These are phyloP conservation scores for Prorops nasuta DNA, from an alignment of 1,140 invertebrate genomes.

Conservation along the genomic window DNA sequence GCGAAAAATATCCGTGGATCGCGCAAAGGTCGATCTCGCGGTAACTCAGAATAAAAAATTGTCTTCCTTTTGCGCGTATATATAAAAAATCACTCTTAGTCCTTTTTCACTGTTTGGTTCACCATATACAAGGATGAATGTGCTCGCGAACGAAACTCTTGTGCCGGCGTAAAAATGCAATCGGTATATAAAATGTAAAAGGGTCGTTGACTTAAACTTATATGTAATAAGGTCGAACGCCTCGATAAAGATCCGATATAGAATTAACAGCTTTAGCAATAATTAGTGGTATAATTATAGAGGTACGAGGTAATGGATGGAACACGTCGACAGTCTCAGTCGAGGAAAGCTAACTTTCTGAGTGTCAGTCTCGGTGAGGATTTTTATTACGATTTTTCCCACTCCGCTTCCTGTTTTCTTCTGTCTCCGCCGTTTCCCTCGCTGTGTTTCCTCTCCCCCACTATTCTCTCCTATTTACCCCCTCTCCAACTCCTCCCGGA, in stretches of 20 bases:
- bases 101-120: too few relatives aligned
- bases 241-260: conserved; percentile 10
- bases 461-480: too few relatives aligned
- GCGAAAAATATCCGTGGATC: too few relatives aligned
- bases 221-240: too few relatives aligned
- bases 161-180: conserved; percentile 2
- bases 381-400: background rate
- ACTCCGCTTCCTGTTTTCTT: background rate
- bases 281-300: too few relatives aligned
- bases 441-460: background rate
- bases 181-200: conserved; percentile 32
- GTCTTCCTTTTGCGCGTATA: too few relatives aligned
- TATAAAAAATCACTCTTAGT: too few relatives aligned
- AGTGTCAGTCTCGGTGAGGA: conserved; percentile 29
- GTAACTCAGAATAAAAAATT: too few relatives aligned
- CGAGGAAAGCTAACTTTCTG: conserved; percentile 30
- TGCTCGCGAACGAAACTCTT: background rate
- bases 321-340: conserved; percentile 34
- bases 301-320: conserved; percentile 39
- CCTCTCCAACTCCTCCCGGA: too few relatives aligned
- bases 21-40: too few relatives aligned
- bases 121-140: too few relatives aligned
- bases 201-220: conserved; percentile 27
- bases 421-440: background rate
- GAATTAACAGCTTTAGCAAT: conserved; percentile 17